Conservation (phyloP, 64 coral and sea anemone species). For the Montipora foliosa region DNA sequence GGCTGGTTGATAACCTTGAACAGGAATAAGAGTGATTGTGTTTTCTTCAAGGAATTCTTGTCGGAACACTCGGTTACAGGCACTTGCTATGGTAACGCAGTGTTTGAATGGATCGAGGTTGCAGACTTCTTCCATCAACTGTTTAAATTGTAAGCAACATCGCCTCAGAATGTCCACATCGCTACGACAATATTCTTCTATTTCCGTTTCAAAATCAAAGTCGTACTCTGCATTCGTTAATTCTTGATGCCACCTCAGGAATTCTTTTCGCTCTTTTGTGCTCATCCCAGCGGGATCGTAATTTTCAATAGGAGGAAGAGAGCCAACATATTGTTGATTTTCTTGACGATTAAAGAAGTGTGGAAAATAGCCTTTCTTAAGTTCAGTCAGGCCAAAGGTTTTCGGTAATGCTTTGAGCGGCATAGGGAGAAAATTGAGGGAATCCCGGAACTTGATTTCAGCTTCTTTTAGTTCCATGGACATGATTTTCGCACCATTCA, state of each 20-base stretch:
- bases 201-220: slow-evolving; percentile 18
- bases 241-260: too few relatives aligned
- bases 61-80: slow-evolving; percentile 36
- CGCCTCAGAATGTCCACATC: slow-evolving; percentile 46
- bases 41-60: background rate
- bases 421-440: slow-evolving; percentile 35
- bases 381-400: too few relatives aligned
- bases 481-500: slow-evolving; percentile 44
- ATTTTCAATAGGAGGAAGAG: background rate
- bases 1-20: background rate
- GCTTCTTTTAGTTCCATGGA: slow-evolving; percentile 5
- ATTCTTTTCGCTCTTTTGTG: background rate
- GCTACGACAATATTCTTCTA: slow-evolving; percentile 28
- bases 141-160: slow-evolving; percentile 40
- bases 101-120: slow-evolving; percentile 39
- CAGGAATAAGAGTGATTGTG: background rate
- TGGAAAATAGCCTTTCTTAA: too few relatives aligned
- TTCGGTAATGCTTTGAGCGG: background rate
- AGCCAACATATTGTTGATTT: background rate
- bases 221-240: background rate
- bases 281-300: background rate
- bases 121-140: background rate
- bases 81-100: slow-evolving; percentile 41
- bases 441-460: slow-evolving; percentile 8
- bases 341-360: too few relatives aligned